Conservation (phyloP, 2,113 vertebrate genomes). For the Thryonomys swinderianus region DNA sequence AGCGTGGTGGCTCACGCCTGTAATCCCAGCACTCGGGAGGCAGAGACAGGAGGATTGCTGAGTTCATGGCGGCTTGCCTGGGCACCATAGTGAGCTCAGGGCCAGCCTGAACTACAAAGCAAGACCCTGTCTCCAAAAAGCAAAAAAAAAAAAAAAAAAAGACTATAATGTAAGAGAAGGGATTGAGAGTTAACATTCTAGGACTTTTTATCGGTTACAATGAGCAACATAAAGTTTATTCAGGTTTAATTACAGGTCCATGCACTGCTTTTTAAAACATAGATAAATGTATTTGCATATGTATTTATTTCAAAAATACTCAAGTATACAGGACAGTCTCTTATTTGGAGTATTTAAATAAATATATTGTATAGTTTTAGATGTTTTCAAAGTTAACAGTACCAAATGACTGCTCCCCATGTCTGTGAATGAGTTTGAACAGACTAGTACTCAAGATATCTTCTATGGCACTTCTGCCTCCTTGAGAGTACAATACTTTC, state of each 20-base stretch:
- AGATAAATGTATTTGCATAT: not conserved
- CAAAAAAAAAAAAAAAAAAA: too few relatives aligned
- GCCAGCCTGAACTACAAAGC: too few relatives aligned
- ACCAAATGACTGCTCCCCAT: not conserved
- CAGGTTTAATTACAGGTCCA: not conserved
- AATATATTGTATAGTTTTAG: not conserved
- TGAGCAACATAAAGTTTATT: not conserved
- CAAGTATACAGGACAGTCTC: not conserved
- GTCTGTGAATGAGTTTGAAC: not conserved
- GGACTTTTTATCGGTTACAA: not conserved
- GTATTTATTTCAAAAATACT: not conserved
- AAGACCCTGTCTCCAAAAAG: too few relatives aligned
- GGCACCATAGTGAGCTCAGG: too few relatives aligned
- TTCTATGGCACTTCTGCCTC: not conserved
- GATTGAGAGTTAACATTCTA: not conserved
- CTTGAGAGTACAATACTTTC: not conserved
- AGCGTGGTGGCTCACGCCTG: too few relatives aligned
- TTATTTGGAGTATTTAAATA: not conserved
- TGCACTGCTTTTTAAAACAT: not conserved
- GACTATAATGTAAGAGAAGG: not conserved
- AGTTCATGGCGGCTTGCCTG: too few relatives aligned
- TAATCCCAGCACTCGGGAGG: too few relatives aligned
- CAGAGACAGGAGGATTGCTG: too few relatives aligned
- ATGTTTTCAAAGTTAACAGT: not conserved
- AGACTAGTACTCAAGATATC: not conserved